Evolutionary conservation across 2,113 vertebrate genomes (phyloP).

Genomic region (Perca fluviatilis): DNA sequence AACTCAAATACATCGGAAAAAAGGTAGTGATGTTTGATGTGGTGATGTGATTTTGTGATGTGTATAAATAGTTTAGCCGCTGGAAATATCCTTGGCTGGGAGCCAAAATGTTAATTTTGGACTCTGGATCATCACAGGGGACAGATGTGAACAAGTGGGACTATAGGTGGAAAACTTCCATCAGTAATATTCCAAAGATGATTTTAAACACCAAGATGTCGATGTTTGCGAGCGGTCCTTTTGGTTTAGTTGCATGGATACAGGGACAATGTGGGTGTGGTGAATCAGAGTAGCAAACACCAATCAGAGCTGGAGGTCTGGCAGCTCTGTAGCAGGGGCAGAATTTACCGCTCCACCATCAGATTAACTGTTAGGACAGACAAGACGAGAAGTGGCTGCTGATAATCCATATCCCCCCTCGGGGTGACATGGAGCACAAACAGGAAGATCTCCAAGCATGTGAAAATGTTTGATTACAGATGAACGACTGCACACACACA

Average conservation of each 20-base stretch:
- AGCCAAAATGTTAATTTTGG: slow-evolving; percentile 3
- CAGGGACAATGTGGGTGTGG: not conserved
- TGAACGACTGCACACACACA: slow-evolving; percentile 11
- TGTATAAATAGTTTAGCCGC: not conserved
- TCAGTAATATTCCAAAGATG: not conserved
- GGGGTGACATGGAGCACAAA: slow-evolving; percentile 21
- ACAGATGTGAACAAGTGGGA: not conserved
- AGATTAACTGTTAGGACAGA: slow-evolving; percentile 48
- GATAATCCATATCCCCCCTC: slow-evolving; percentile 36
- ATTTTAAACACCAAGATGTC: not conserved
- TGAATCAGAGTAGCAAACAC: not conserved
- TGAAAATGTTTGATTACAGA: slow-evolving; percentile 48
- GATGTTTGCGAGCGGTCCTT: not conserved
- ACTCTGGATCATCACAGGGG: not conserved
- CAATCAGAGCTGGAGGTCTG: slow-evolving; percentile 25
- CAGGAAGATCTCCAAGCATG: slow-evolving; percentile 35
- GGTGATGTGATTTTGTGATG: not conserved
- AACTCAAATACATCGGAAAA: not conserved
- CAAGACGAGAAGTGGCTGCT: slow-evolving; percentile 35
- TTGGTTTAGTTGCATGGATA: not conserved
- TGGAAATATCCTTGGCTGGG: not conserved
- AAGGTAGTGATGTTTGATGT: not conserved
- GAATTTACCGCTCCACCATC: slow-evolving; percentile 17
- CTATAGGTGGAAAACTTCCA: not conserved
- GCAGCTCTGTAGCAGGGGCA: slow-evolving; percentile 10